These are phyloP conservation scores for Corydoras maculifer DNA, from an alignment of 2,113 vertebrate species.

Conservation along the genomic window DNA sequence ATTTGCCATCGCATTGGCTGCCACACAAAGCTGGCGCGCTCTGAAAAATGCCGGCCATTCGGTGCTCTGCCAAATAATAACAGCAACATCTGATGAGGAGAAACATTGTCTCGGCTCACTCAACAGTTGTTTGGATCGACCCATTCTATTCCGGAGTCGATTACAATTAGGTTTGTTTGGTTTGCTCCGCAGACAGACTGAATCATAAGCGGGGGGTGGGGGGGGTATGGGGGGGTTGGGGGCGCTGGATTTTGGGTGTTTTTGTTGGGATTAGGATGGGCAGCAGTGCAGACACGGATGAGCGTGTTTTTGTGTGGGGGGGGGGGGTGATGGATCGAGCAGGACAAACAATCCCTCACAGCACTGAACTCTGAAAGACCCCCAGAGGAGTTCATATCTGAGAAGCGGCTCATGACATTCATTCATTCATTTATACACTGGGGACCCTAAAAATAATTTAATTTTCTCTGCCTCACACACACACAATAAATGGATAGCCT, in stretches of 20 bases:
- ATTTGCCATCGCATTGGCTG: slow-evolving; percentile 31
- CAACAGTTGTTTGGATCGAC: slow-evolving; percentile 26
- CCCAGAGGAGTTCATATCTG: slow-evolving; percentile 27
- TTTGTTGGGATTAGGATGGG: slow-evolving; percentile 38
- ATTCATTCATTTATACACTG: not conserved
- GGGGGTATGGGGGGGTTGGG: slow-evolving; percentile 15
- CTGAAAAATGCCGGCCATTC: slow-evolving; percentile 31
- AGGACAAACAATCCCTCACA: slow-evolving; percentile 30
- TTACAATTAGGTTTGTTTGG: slow-evolving; percentile 32
- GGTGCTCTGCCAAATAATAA: slow-evolving; percentile 27
- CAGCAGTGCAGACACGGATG: slow-evolving; percentile 43
- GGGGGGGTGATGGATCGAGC: slow-evolving; percentile 19
- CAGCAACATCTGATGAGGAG: slow-evolving; percentile 15
- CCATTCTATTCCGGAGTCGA: slow-evolving; percentile 21
- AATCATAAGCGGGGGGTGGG: slow-evolving; percentile 5
- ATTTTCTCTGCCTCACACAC: too few species aligned
- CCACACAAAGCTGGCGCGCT: slow-evolving; percentile 40
- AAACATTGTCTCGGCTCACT: slow-evolving; percentile 29
- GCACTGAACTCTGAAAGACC: slow-evolving; percentile 22
- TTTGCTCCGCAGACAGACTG: slow-evolving; percentile 29
- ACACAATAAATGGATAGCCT: too few species aligned
- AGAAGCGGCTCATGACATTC: slow-evolving; percentile 21
- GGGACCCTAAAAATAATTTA: too few species aligned
- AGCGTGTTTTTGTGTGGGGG: slow-evolving; percentile 37
- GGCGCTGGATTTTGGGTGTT: slow-evolving; percentile 23